A percentile compares a stretch with the other conserved stretches of the same genome.
Conservation (phyloP, 2,888 invertebrate genomes). For the Drosophila limbata region DNA sequence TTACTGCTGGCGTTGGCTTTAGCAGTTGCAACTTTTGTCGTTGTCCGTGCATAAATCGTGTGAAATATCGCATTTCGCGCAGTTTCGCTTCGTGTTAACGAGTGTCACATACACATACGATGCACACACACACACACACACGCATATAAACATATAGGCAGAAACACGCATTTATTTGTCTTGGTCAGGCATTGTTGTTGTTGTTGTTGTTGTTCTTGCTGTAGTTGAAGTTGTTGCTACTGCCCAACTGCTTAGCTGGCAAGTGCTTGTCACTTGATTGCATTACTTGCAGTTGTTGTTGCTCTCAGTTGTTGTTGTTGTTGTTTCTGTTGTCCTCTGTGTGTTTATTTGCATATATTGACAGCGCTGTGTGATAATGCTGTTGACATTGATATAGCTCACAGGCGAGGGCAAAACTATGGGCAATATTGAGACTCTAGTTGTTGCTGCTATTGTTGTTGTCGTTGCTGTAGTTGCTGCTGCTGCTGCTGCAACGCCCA, state of each 20-base stretch:
- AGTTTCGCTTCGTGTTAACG: constrained; percentile 82
- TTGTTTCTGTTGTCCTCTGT: constrained; percentile 25
- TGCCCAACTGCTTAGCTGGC: constrained; percentile 53
- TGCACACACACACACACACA: constrained; percentile 58
- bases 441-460: constrained; percentile 34
- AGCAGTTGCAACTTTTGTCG: constrained; percentile 75
- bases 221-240: constrained; percentile 45
- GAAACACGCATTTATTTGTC: constrained; percentile 77
- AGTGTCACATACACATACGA: constrained; percentile 77
- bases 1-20: constrained; percentile 56
- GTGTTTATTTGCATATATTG: constrained; percentile 81
- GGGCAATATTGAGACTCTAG: constrained; percentile 40
- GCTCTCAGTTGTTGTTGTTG: constrained; percentile 30
- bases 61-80: constrained; percentile 85
- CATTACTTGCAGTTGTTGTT: constrained; percentile 42
- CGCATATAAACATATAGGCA: constrained; percentile 11
- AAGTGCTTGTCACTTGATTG: constrained; percentile 65
- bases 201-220: constrained; percentile 38
- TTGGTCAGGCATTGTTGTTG: constrained; percentile 60
- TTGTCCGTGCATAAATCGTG: constrained; percentile 85
- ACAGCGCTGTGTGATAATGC: constrained; percentile 81
- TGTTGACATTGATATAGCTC: constrained; percentile 81
- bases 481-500: constrained; percentile 67
- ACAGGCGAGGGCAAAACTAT: constrained; percentile 57
- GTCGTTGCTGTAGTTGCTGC: constrained; percentile 37